Conservation (phyloP, 1,140 invertebrate genomes). For the Aphidius ervi region DNA sequence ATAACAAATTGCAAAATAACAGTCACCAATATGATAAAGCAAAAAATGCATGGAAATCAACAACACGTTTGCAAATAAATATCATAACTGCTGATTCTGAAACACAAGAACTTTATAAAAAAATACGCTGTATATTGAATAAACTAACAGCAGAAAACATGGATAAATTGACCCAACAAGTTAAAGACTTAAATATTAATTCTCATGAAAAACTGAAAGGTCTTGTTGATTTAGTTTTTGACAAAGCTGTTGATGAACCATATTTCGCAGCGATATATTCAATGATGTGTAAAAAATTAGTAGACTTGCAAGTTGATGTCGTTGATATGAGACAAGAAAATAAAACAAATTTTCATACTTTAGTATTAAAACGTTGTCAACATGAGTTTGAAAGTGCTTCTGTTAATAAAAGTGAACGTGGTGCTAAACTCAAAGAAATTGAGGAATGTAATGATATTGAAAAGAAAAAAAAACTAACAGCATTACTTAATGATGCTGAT, state of each 20-base stretch:
- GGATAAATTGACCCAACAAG: constrained; percentile 68
- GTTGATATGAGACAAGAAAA: constrained; percentile 50
- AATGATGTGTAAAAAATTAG: constrained; percentile 67
- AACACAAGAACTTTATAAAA: constrained; percentile 72
- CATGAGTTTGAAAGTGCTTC: constrained; percentile 80
- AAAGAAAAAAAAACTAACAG: no score
- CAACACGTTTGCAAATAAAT: constrained; percentile 50
- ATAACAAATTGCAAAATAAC: constrained; percentile 42
- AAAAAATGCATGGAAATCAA: constrained; percentile 42
- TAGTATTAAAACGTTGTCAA: constrained; percentile 81
- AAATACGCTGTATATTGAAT: constrained; percentile 75
- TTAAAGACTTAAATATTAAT: constrained; percentile 73
- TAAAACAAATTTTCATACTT: constrained; percentile 67
- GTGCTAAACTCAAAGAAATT: no score
- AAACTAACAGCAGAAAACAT: no score
- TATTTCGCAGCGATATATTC: constrained; percentile 89
- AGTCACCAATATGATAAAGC: constrained; percentile 56
- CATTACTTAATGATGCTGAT: constrained; percentile 41
- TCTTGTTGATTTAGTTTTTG: constrained; percentile 88
- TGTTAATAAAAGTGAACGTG: constrained; percentile 29
- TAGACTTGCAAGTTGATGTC: no score
- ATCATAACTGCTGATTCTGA: constrained; percentile 58
- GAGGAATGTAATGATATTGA: no score
- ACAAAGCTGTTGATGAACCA: constrained; percentile 93
- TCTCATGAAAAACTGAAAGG: constrained; percentile 72